Base-by-base conservation (phyloP, 2,797 vertebrate species). In the Thunnus albacares region DNA sequence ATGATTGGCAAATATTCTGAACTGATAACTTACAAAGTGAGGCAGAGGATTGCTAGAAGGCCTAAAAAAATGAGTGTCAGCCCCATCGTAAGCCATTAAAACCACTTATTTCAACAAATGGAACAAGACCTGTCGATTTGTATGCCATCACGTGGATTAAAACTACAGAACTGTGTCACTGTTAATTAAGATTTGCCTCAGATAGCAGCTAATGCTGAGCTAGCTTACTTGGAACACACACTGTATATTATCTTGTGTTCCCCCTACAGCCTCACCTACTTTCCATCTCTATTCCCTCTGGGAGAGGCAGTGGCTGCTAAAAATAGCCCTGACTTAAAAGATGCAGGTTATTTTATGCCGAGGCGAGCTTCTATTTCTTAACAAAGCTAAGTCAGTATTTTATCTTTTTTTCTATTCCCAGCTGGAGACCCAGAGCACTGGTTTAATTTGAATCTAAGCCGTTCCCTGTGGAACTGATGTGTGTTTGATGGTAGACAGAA, bases 361-460 rank as follows among this genome's bases (percentile, higher is more conserved):
- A 78, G 69, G 65, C 45, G 22, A 90, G 83, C 83, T 90, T 89
- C 90, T 91, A 93, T 94, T 94, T 93, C 84, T 84, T 90, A 88
- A 91, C 89, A 91, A 92, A 94, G 89, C 82, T 78, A 81, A 91
- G 83, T 87, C 83, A 83, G 91, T 90, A 88, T 83, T 90, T 89
- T 84, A 90, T 87, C 76, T 67, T 88, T 59, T 77, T 83, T 68
- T 82, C 49, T 58, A 88, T 87, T 85, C 91, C 90, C 91, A 91
- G 89, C 85, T 92, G 88, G 91, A 88, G 87, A 89, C 82, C 83
- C 38, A 24, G 77, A 90, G 90, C 81, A 61, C 76, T 75, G 63
- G 89, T 92, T 93, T 94, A 90, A 94, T 95, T 91, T 92, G 87
- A 94, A 92, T 91, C 90, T 75, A 80, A 90, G 86, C 82, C 22